Evolutionary conservation across 2,797 vertebrate genomes (phyloP).

Genomic region (Myripristis murdjan): DNA sequence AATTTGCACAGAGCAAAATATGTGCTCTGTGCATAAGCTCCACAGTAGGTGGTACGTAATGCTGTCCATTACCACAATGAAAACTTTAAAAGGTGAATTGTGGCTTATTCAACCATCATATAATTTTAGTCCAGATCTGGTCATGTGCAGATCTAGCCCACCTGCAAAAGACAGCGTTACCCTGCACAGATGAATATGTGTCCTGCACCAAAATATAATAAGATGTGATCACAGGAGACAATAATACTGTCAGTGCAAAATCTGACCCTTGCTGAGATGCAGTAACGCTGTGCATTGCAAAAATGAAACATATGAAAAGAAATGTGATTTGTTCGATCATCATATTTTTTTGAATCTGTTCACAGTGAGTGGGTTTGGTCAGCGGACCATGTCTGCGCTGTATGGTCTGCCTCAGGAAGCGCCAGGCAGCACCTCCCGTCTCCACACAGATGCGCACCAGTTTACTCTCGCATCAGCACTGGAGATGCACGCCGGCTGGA

Average conservation of each 20-base stretch:
- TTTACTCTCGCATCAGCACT: conserved; percentile 57
- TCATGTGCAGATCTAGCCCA: neutral
- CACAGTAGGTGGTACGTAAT: conserved; percentile 19
- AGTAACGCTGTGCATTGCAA: neutral
- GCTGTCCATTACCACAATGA: neutral
- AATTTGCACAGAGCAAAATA: conserved; percentile 5
- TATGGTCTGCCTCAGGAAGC: conserved; percentile 83
- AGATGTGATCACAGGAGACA: neutral
- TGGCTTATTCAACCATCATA: conserved; percentile 2
- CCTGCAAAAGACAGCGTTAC: too few species aligned
- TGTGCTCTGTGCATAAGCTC: neutral
- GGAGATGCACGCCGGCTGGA: conserved; percentile 57
- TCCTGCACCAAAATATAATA: conserved; percentile 3
- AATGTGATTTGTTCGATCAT: neutral
- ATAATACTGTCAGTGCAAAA: neutral
- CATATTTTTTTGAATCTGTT: neutral
- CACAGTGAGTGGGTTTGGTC: conserved; percentile 51
- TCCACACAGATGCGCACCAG: conserved; percentile 75
- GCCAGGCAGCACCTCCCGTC: conserved; percentile 81
- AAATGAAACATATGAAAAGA: neutral
- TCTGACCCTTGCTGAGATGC: neutral
- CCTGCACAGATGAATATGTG: neutral
- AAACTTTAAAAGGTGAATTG: neutral
- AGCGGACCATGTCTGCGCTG: conserved; percentile 61
- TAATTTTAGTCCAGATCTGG: conserved; percentile 11